Conservation (phyloP, 2,797 vertebrate genomes). For the Tragelaphus eurycerus region DNA sequence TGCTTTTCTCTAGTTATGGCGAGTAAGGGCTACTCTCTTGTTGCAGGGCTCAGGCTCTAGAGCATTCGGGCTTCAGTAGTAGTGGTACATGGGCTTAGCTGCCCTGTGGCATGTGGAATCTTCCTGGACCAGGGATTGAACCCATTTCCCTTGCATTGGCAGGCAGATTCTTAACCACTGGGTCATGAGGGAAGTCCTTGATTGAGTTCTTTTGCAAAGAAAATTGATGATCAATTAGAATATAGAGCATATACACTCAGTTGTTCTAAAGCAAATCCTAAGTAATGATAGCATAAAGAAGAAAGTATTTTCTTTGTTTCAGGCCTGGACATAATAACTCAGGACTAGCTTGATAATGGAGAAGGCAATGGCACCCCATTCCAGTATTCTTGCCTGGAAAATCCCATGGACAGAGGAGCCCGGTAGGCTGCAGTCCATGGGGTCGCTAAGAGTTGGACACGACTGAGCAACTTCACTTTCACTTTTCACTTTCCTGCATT, state of each 20-base stretch:
- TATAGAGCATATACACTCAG: neutral
- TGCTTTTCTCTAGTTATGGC: neutral
- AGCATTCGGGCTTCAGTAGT: neutral
- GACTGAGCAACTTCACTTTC: too few relatives aligned
- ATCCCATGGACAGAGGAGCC: too few relatives aligned
- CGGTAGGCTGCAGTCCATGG: too few relatives aligned
- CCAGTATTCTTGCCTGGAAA: too few relatives aligned
- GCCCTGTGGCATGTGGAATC: neutral
- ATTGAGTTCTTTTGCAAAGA: slow-evolving; percentile 15
- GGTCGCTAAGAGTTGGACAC: too few relatives aligned
- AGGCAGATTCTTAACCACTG: neutral
- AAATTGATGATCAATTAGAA: neutral
- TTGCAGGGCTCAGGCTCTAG: neutral
- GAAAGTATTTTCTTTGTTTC: neutral
- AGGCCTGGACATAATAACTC: neutral
- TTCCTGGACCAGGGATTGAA: neutral
- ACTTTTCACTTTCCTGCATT: too few relatives aligned
- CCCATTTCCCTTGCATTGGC: neutral
- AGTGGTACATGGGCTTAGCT: neutral
- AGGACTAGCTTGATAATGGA: neutral
- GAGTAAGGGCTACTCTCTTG: neutral
- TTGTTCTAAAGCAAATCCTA: neutral
- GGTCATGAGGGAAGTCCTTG: neutral
- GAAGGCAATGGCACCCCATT: too few relatives aligned
- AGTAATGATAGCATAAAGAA: neutral